Percentiles rank a stretch among this genome's conserved stretches.
phyloP scores from a whole-genome alignment of 1,140 invertebrate species.

The Camponotus pennsylvanicus region DNA sequence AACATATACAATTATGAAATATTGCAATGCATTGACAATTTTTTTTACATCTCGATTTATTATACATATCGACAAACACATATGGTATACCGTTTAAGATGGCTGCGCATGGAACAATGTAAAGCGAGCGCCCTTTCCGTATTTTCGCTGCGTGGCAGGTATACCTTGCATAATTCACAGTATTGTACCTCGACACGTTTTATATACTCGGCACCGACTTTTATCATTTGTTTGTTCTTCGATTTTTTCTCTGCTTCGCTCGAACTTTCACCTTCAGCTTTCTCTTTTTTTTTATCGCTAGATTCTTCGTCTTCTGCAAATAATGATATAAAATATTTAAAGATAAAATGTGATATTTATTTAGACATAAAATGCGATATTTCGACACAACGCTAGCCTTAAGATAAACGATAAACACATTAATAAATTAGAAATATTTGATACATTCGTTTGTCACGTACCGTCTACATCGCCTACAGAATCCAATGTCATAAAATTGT shows the following conservation, averaged over 20 bases:
- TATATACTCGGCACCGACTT: slow-evolving; percentile 92
- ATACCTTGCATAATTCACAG: slow-evolving; percentile 92
- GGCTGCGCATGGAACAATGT: slow-evolving; percentile 90
- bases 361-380: not conserved
- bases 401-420: not conserved
- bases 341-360: not conserved
- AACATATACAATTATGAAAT: slow-evolving; percentile 19
- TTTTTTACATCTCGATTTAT: not conserved
- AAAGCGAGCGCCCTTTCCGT: slow-evolving; percentile 88
- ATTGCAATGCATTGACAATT: not conserved
- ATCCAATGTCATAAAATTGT: slow-evolving; percentile 94
- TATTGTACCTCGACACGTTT: slow-evolving; percentile 90
- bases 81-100: slow-evolving; percentile 87
- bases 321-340: slow-evolving; percentile 22
- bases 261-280: slow-evolving; percentile 81
- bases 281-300: slow-evolving; percentile 87
- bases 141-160: slow-evolving; percentile 89
- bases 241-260: slow-evolving; percentile 84
- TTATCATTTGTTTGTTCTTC: slow-evolving; percentile 89
- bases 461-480: slow-evolving; percentile 94
- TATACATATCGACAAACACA: not conserved
- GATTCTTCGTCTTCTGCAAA: slow-evolving; percentile 88
- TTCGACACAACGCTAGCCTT: no score
- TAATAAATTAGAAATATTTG: not conserved
- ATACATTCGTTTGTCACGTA: slow-evolving; percentile 75